Conservation (phyloP, 2,113 vertebrate species). For the Rattus rattus region DNA sequence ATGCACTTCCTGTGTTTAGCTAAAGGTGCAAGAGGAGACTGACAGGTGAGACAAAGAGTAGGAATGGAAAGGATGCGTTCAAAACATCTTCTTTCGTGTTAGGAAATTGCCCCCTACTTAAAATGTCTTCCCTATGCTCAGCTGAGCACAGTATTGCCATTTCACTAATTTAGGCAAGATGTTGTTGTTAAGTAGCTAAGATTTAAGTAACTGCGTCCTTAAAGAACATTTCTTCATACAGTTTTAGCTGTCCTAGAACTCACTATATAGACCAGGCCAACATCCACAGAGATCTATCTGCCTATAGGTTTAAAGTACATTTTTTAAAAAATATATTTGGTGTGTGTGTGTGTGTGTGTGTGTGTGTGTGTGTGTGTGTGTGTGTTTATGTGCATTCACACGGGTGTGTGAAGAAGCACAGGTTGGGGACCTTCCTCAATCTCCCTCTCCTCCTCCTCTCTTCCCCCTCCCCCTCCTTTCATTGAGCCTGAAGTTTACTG, state of each 20-base stretch:
- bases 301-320: neutral
- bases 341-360: too few relatives aligned
- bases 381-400: neutral
- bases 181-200: neutral
- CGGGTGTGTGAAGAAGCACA: neutral
- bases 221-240: neutral
- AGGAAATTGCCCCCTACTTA: neutral
- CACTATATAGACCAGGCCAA: neutral
- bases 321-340: neutral
- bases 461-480: neutral
- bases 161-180: neutral
- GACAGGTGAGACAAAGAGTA: neutral
- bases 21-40: neutral
- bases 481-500: neutral
- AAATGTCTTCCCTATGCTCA: neutral
- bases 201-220: neutral
- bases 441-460: too few relatives aligned
- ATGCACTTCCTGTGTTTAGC: neutral
- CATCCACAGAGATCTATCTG: neutral
- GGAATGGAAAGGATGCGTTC: neutral
- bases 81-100: neutral
- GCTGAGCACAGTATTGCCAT: neutral
- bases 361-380: too few relatives aligned
- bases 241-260: neutral
- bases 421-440: neutral